Percentiles rank a stretch among this genome's conserved stretches.
phyloP scores from a whole-genome alignment of 2,113 vertebrate species.

The Archocentrus centrarchus region DNA sequence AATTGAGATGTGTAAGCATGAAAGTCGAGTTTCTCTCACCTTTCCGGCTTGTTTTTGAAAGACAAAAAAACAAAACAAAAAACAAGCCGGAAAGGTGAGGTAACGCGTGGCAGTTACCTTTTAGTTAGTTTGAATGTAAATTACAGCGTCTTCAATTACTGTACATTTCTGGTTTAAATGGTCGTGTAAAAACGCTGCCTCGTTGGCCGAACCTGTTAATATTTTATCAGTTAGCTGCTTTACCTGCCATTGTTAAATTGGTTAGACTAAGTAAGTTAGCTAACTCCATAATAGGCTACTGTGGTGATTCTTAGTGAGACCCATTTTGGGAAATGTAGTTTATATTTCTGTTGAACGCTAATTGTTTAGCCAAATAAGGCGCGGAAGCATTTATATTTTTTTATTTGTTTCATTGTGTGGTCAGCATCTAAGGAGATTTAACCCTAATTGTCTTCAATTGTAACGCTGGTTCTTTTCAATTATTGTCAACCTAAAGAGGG shows the following conservation, averaged over 20 bases:
- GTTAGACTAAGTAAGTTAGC: neutral
- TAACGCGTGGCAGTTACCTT: too few relatives aligned
- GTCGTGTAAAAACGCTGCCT: neutral
- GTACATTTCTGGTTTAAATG: neutral
- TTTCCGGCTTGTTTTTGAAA: neutral
- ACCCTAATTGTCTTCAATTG: neutral
- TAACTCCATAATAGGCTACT: neutral
- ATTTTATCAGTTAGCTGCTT: neutral
- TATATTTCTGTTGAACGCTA: neutral
- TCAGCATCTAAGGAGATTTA: too few relatives aligned
- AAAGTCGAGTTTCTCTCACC: slow-evolving; percentile 21
- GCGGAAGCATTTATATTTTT: neutral
- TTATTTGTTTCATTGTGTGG: neutral
- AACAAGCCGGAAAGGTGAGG: neutral
- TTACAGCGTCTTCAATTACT: neutral
- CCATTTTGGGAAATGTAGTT: neutral
- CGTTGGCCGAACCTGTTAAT: neutral
- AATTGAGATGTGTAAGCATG: slow-evolving; percentile 62
- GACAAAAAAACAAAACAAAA: neutral
- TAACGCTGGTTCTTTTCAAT: neutral
- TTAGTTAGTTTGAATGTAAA: neutral
- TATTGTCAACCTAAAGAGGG: neutral
- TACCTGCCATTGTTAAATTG: neutral
- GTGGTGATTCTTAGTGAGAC: too few relatives aligned
- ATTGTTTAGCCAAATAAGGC: too few relatives aligned